Evolutionary conservation across 2,113 vertebrate genomes (phyloP).

Genomic region (Poeciliopsis occidentalis): DNA sequence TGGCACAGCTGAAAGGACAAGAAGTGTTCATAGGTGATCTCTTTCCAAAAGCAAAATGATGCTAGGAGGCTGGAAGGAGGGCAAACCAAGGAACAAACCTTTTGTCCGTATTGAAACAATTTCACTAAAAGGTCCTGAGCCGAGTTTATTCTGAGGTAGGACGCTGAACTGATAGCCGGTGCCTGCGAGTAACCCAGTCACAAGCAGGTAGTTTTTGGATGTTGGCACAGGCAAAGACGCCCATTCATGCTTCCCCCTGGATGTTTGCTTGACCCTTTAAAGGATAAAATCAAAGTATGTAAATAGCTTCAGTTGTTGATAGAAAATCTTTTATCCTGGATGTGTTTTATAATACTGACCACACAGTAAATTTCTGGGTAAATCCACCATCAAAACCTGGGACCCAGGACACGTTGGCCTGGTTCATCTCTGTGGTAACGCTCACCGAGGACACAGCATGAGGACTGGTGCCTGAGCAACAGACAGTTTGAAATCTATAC

Average conservation of each 20-base stretch:
- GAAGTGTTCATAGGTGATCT: neutral
- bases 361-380: slow-evolving; percentile 93
- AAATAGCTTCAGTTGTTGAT: neutral
- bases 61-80: neutral
- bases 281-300: neutral
- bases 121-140: slow-evolving; percentile 96
- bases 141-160: slow-evolving; percentile 94
- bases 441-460: slow-evolving; percentile 85
- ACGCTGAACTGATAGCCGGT: slow-evolving; percentile 93
- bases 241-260: slow-evolving; percentile 91
- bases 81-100: slow-evolving; percentile 76
- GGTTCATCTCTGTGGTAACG: slow-evolving; percentile 81
- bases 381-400: slow-evolving; percentile 77
- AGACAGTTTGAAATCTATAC: neutral
- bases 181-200: slow-evolving; percentile 86
- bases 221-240: slow-evolving; percentile 86
- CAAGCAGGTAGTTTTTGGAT: slow-evolving; percentile 84
- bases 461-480: slow-evolving; percentile 89
- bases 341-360: slow-evolving; percentile 78
- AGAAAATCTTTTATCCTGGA: neutral
- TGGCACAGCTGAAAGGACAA: slow-evolving; percentile 77
- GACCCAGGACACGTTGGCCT: slow-evolving; percentile 27
- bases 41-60: neutral
- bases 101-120: slow-evolving; percentile 86
- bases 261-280: slow-evolving; percentile 84